Evolutionary conservation across 2,888 invertebrate species (phyloP), one percentile per base, ranked within the genome.

Genomic region (Rhamphomyia laevipes): DNA sequence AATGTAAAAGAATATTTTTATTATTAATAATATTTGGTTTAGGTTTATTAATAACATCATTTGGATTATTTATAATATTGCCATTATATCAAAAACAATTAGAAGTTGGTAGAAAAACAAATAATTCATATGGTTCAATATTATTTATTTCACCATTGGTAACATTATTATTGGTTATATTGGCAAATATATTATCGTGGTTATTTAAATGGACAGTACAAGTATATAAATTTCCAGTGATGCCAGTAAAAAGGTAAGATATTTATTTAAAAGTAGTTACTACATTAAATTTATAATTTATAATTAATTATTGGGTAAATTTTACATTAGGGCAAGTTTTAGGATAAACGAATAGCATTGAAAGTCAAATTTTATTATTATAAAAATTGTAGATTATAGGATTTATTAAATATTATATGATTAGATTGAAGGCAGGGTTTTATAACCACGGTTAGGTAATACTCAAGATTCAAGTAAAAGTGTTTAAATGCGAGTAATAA

Each of bases 11-110:
- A 15, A 49, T 53, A 23, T 56, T 58, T 45, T 48, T 49, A 30
- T 42, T 51, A 10, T 52, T 58, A 3, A 47, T 70, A 56, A 73
- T 76, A 56, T 55, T 75, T 35, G 62, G 65, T n/a, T 68, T 72
- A 15, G 72, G 75, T 45, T 50, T 68, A 49, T 62, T 75, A 48
- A 51, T 73, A 37, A 73, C 76, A 18, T 68, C 76, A 21, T 71
- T 74, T 47, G 63, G 67, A 31, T 61, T 77, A 27, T 61, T 77
- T 56, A 73, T 77, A 56, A 61, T 72, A 49, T 64, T 75, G 53
- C 78, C 78, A 15, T 62, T 76, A 40, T 77, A 77, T 61, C 57
- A 57, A 30, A 58, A 57, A 48, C 60, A 60, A 51, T 50, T 59
- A 43, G 54, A 54, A 51, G 47, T 56, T 40, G 56, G 57, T 43